Evolutionary conservation across 2,113 vertebrate species (phyloP), one percentile per base, ranked within the genome.

Genomic region (Bos indicus): DNA sequence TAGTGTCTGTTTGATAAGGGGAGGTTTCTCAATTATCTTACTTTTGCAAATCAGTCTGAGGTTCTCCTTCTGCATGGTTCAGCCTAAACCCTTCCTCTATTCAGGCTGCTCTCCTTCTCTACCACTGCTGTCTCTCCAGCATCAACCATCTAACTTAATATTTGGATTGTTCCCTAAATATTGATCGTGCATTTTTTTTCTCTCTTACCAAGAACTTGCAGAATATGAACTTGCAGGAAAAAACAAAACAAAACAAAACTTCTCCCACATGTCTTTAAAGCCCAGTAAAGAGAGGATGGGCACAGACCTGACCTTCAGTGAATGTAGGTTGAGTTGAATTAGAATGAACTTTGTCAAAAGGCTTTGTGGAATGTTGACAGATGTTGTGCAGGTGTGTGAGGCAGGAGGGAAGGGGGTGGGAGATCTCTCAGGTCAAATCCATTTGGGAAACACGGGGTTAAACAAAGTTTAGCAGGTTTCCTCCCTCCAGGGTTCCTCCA

Each of bases 321-420:
- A 91, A 36, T 9, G 7, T 80, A 88, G 54, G 85, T 74, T 89
- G 71, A 93, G 51, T 59, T 85, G 82, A 97, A 80, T 78, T 89
- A 88, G 92, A 77, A 91, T 95, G 56, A 97, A 97, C 89, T 95
- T 97, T 97, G 80, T 89, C 59, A 74, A 96, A 97, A 97, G 91
- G 84, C 83, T 97, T 91, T 97, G 85, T 8, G 25, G 43, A 64
- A 80, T 84, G 78, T 89, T 97, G 96, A 91, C 89, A 93, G 93
- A 91, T 56, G 86, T 86, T 64, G 56, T 90, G 56, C 77, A 95
- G 54, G 77, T 94, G 52, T 81, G 59, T 62, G 51, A 94, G 23
- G 62, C 21, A 57, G 64, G 78, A 89, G 59, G 25, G 15, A 30
- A 67, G 77, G 7, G 28, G n/a, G 57, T 60, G 51, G 13, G 60